Evolutionary conservation across 2,888 invertebrate species (phyloP).

Genomic region (Scotopteryx bipunctaria): DNA sequence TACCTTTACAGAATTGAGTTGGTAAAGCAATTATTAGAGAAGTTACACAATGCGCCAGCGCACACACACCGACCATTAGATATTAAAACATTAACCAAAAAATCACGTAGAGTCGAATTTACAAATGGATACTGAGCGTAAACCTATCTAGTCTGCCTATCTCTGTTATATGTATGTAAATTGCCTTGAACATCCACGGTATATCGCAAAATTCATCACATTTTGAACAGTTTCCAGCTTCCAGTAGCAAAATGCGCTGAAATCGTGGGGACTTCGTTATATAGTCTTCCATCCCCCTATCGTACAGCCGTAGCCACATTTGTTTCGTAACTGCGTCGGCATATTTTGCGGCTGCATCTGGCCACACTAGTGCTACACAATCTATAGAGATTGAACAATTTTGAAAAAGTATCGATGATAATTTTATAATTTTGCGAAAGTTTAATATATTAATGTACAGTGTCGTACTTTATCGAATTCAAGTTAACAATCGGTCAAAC

Average conservation of each 20-base stretch:
- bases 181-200: background rate
- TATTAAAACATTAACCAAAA: too few species aligned
- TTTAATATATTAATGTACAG: too few species aligned
- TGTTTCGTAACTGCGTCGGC: conserved; percentile 10
- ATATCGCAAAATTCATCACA: background rate
- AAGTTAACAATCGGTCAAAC: too few species aligned
- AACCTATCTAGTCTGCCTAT: too few species aligned
- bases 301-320: conserved; percentile 3
- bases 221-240: background rate
- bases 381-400: background rate
- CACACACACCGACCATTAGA: background rate
- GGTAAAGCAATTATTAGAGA: too few species aligned
- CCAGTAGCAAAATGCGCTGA: conserved; percentile 3
- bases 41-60: background rate
- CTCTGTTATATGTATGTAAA: background rate
- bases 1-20: too few species aligned
- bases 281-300: conserved; percentile 1
- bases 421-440: too few species aligned
- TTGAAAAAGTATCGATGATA: conserved; percentile 7
- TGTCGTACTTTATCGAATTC: too few species aligned
- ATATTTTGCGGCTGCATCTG: conserved; percentile 8
- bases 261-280: conserved; percentile 16
- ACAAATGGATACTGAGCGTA: too few species aligned
- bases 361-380: background rate
- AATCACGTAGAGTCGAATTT: too few species aligned